phyloP scores from a whole-genome alignment of 2,888 invertebrate genomes.

The Nomada flava region DNA sequence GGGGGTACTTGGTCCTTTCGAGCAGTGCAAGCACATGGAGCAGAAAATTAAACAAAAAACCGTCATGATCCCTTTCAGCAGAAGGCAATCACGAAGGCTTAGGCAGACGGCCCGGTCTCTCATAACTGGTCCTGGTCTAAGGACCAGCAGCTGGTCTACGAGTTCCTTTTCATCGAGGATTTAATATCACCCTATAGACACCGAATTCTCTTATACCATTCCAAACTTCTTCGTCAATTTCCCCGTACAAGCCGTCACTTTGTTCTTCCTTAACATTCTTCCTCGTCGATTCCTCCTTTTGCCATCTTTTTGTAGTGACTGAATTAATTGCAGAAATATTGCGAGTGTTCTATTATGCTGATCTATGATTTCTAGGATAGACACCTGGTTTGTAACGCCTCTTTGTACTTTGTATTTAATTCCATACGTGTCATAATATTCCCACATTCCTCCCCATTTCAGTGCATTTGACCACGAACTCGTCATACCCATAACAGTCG shows the following conservation, averaged over 20 bases:
- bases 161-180: conserved; percentile 76
- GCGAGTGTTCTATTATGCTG: conserved; percentile 4
- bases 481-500: background rate
- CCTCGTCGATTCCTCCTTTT: background rate
- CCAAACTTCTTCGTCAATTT: conserved; percentile 34
- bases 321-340: conserved; percentile 15
- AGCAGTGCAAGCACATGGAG: conserved; percentile 42
- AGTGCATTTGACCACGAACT: no score
- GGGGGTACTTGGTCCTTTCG: conserved; percentile 17
- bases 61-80: conserved; percentile 71
- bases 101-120: conserved; percentile 61
- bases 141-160: conserved; percentile 51
- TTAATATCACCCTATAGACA: conserved; percentile 74
- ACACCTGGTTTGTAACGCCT: no score
- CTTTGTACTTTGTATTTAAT: no score
- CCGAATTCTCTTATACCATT: conserved; percentile 59
- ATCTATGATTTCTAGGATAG: background rate
- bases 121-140: conserved; percentile 67
- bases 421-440: no score
- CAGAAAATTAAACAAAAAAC: conserved; percentile 77
- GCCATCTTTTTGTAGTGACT: background rate
- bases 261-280: conserved; percentile 36
- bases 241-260: conserved; percentile 42
- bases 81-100: conserved; percentile 76
- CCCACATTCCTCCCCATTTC: no score